Evolutionary conservation across 53 echinoderm and acorn worm species (phyloP).

Genomic region (Temnopleurus reevesii): DNA sequence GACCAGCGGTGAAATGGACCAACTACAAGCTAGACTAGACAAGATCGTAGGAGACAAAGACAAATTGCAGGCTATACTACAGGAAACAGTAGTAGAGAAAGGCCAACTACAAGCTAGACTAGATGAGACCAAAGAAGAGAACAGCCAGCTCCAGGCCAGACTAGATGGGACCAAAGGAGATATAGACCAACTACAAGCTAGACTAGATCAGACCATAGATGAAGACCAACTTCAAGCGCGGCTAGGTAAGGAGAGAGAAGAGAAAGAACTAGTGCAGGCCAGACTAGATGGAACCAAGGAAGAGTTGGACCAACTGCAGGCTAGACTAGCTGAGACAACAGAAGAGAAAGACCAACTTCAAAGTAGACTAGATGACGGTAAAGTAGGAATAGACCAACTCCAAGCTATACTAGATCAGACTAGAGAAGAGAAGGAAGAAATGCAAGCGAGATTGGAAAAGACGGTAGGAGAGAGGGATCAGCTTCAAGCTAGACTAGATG

Average conservation of each 20-base stretch:
- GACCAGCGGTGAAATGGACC: no score
- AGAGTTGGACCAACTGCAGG: no score
- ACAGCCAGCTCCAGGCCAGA: neutral
- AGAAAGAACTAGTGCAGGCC: neutral
- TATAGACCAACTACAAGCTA: no score
- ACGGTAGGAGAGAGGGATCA: neutral
- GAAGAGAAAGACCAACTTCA: neutral
- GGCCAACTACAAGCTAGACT: neutral
- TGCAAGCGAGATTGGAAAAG: neutral
- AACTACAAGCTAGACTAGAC: no score
- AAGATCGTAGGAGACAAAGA: no score
- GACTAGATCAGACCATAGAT: no score
- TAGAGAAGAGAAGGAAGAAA: no score
- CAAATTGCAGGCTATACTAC: no score
- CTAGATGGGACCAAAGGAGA: no score
- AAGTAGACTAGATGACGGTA: neutral
- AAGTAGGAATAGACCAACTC: neutral
- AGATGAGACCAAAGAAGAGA: neutral
- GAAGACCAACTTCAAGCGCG: neutral
- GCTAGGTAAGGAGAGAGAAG: neutral
- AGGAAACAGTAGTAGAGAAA: neutral
- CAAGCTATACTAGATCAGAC: neutral
- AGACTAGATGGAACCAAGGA: neutral
- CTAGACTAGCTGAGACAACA: no score
- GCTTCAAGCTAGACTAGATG: neutral